Conservation (phyloP, 2,113 vertebrate genomes). For the Acanthochromis polyacanthus region DNA sequence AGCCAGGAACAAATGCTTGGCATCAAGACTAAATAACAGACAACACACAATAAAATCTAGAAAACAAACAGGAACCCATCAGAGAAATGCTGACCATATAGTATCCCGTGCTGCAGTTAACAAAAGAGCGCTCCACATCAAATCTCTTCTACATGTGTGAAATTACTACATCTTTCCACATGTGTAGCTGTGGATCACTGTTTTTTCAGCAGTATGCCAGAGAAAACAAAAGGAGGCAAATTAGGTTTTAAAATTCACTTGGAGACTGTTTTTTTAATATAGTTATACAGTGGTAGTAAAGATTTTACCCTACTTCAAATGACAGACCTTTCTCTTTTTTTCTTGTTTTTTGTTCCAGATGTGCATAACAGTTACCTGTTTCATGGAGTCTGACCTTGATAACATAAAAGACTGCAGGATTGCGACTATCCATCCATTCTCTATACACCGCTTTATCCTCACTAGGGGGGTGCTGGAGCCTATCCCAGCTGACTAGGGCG, state of each 20-base stretch:
- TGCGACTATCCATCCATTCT: no score
- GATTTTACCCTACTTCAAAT: not conserved
- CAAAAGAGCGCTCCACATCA: conserved; percentile 13
- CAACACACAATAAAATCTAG: conserved; percentile 26
- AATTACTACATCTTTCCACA: conserved; percentile 13
- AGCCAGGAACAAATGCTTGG: conserved; percentile 49
- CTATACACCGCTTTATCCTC: no score
- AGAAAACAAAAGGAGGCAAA: conserved; percentile 3
- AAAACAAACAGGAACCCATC: conserved; percentile 4
- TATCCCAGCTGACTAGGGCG: no score
- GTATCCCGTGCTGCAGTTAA: conserved; percentile 3
- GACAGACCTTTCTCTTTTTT: no score
- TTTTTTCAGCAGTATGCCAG: conserved; percentile 23
- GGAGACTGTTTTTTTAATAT: not conserved
- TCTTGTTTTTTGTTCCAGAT: conserved; percentile 25
- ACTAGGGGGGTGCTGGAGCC: no score
- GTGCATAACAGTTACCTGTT: not conserved
- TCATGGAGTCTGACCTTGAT: not conserved
- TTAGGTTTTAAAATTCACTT: not conserved
- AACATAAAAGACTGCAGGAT: not conserved
- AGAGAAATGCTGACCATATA: conserved; percentile 11
- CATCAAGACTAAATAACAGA: conserved; percentile 28
- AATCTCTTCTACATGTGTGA: conserved; percentile 42
- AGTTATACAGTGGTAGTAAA: not conserved
- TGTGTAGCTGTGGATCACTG: conserved; percentile 9